Base-by-base conservation (phyloP, 1,140 invertebrate genomes). In the Colletes gigas region DNA sequence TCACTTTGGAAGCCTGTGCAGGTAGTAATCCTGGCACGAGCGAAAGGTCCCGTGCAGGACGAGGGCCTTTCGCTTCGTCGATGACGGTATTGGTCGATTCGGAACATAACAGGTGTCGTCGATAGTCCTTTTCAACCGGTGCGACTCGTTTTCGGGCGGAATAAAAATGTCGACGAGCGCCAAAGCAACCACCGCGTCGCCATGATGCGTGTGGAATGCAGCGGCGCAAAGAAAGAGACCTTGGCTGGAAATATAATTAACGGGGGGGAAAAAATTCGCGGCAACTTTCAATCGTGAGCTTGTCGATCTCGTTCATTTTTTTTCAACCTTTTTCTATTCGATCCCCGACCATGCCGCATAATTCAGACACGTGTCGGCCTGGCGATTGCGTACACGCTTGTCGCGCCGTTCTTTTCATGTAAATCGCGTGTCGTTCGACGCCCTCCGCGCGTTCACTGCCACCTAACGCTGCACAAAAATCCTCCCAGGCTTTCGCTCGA, bases 181-280 rank as follows among this genome's bases (percentile, higher is more conserved):
- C 70, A 60, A 80, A 84, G 70, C 71, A 30, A 30, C 30, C 30
- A 52, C 66, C 66, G 59, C 52, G 19, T 57, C 59, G 52, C 17
- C n/a, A 30, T 30, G 78, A 66, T n/a, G 77, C 60, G 66, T 30
- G 30, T 83, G 88, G 89, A 90, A 90, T 90, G 88, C 65, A 76
- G 41, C 83, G 50, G 69, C 41, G 80, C 82, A 84, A 89, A 88
- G 85, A 86, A n/a, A n/a, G 88, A 86, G 88, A 59, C 87, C 87
- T 88, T 88, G 89, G 70, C 80, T 73, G 66, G 82, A 85, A 85
- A 83, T 83, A 89, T 88, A 90, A 90, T 90, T 90, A 89, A 86
- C 83, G 82, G 72, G 7, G 19, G 70, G 19, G 70, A 88, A 89
- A 88, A 89, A 90, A 85, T 86, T 66, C 72, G 67, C 82, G 85